phyloP scores from a whole-genome alignment of 1,140 invertebrate genomes.

The Mesaphorura yosii region DNA sequence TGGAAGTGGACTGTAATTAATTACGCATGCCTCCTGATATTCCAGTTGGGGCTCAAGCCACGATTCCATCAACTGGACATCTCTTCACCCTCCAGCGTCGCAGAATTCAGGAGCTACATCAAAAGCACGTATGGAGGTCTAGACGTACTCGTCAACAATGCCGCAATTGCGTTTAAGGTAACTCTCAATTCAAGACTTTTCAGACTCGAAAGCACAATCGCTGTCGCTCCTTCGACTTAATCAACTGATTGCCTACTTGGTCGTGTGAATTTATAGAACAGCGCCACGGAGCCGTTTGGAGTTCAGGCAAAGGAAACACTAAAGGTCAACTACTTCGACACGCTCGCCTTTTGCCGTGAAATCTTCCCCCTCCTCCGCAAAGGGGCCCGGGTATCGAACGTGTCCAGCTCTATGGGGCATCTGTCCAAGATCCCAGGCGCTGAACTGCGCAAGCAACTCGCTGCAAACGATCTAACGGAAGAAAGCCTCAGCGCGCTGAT shows the following conservation, averaged over 20 bases:
- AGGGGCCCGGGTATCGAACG: slow-evolving; percentile 58
- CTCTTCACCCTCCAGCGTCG: slow-evolving; percentile 45
- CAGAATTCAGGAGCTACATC: slow-evolving; percentile 47
- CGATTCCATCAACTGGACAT: slow-evolving; percentile 58
- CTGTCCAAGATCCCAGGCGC: too few species aligned
- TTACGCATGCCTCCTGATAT: too few species aligned
- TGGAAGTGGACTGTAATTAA: too few species aligned
- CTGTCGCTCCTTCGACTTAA: too few species aligned
- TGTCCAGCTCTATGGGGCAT: too few species aligned
- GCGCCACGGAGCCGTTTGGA: slow-evolving; percentile 48
- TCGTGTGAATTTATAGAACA: slow-evolving; percentile 33
- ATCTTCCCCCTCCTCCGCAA: slow-evolving; percentile 56
- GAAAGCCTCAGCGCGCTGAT: too few species aligned
- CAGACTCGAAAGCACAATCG: too few species aligned
- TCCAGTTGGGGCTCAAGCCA: slow-evolving; percentile 41
- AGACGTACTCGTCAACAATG: slow-evolving; percentile 73
- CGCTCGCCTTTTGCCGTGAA: slow-evolving; percentile 48
- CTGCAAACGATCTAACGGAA: too few species aligned
- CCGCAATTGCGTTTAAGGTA: slow-evolving; percentile 58
- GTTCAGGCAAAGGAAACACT: slow-evolving; percentile 59
- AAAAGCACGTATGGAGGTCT: slow-evolving; percentile 55
- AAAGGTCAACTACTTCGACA: slow-evolving; percentile 54
- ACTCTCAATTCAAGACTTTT: background rate
- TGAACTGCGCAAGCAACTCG: too few species aligned
- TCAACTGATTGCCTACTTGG: too few species aligned